phyloP scores from a whole-genome alignment of 2,888 invertebrate genomes.

The Fragum fragum region DNA sequence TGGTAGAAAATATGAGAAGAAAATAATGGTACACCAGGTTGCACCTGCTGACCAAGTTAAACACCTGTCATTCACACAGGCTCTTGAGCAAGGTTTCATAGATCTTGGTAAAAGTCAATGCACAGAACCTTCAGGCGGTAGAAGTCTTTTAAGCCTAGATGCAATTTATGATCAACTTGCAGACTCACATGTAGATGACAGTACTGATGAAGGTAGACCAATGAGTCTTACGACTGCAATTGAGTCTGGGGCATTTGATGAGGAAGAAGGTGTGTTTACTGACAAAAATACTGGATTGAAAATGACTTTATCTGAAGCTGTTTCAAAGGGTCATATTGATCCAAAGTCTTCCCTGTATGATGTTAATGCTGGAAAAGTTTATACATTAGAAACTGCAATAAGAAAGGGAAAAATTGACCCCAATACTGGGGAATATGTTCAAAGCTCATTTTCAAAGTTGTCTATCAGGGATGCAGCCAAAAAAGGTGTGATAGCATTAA shows the following conservation, averaged over 20 bases:
- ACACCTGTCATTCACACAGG: constrained; percentile 89
- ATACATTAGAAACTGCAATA: constrained; percentile 89
- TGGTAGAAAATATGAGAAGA: constrained; percentile 67
- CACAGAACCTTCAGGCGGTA: constrained; percentile 90
- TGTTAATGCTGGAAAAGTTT: constrained; percentile 90
- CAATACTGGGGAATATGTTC: constrained; percentile 92
- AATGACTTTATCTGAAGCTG: constrained; percentile 89
- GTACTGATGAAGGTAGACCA: constrained; percentile 37
- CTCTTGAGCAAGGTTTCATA: constrained; percentile 94
- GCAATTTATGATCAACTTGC: constrained; percentile 90
- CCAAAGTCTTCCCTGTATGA: constrained; percentile 79
- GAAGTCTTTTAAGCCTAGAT: constrained; percentile 93
- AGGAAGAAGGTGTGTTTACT: constrained; percentile 92
- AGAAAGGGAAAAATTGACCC: constrained; percentile 89
- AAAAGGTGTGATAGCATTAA: constrained; percentile 91
- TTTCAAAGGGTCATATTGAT: constrained; percentile 74
- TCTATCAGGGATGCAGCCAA: constrained; percentile 91
- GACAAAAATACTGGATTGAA: constrained; percentile 93
- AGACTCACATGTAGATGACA: constrained; percentile 67
- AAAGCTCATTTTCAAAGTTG: constrained; percentile 92
- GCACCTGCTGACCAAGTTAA: constrained; percentile 66
- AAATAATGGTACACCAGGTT: constrained; percentile 60
- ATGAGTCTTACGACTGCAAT: constrained; percentile 89
- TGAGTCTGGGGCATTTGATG: constrained; percentile 93
- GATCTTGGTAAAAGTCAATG: constrained; percentile 76